Evolutionary conservation across 2,888 invertebrate genomes (phyloP).

Genomic region (Chrysolina haemoptera): DNA sequence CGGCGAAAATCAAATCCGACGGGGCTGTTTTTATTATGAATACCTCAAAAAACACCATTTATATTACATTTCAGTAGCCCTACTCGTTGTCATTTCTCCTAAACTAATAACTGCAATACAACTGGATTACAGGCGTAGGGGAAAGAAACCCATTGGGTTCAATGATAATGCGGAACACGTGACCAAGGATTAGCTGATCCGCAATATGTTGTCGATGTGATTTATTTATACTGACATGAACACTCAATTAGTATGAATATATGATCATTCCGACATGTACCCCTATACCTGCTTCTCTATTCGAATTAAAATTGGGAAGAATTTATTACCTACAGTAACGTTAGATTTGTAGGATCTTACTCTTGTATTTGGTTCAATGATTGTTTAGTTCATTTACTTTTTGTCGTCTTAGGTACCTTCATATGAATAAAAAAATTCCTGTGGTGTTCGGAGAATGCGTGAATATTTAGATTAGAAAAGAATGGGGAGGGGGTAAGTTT

Average conservation of each 20-base stretch:
- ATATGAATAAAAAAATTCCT: too few species aligned
- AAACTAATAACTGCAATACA: conserved; percentile 60
- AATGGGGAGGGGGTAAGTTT: too few species aligned
- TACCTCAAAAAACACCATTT: background rate
- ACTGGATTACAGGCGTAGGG: conserved; percentile 58
- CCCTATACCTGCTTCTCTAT: background rate
- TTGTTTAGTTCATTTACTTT: too few species aligned
- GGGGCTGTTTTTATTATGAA: conserved; percentile 15
- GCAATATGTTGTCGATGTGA: conserved; percentile 65
- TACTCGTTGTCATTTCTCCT: conserved; percentile 43
- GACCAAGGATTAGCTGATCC: conserved; percentile 63
- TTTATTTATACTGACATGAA: conserved; percentile 67
- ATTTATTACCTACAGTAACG: background rate
- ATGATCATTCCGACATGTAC: conserved; percentile 29
- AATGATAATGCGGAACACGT: conserved; percentile 64
- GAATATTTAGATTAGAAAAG: too few species aligned
- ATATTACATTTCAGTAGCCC: conserved; percentile 26
- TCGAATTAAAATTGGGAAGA: background rate
- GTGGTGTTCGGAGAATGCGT: too few species aligned
- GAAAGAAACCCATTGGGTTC: conserved; percentile 59
- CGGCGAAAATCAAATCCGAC: conserved; percentile 1
- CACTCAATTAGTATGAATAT: conserved; percentile 63
- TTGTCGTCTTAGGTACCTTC: too few species aligned
- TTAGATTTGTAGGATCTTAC: background rate
- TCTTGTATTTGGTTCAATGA: too few species aligned